Evolutionary conservation across 2,888 invertebrate genomes (phyloP).

Genomic region (Macrosoma leucophasiata): DNA sequence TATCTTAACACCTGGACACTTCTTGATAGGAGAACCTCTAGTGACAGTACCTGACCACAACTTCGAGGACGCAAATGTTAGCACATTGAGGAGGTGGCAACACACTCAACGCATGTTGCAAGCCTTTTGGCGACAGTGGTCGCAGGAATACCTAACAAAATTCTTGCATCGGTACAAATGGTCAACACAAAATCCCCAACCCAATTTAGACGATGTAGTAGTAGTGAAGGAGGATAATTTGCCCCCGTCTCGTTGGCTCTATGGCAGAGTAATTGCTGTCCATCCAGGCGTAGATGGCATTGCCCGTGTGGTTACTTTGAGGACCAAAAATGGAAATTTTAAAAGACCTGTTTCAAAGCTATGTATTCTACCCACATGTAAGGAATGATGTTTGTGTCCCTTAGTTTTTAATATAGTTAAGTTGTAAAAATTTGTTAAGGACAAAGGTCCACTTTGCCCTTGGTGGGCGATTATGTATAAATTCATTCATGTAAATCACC

Average conservation of each 20-base stretch:
- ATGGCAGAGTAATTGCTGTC: conserved; percentile 15
- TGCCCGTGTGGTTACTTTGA: conserved; percentile 9
- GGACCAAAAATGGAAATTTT: conserved; percentile 6
- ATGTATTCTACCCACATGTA: conserved; percentile 2
- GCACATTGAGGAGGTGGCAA: conserved; percentile 19
- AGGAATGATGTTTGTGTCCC: no score
- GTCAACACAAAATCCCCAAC: conserved; percentile 11
- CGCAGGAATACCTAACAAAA: conserved; percentile 23
- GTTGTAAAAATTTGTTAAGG: no score
- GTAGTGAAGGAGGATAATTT: conserved; percentile 20
- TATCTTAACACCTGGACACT: conserved; percentile 22
- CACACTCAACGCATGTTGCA: conserved; percentile 24
- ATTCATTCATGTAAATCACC: no score
- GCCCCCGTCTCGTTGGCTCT: conserved; percentile 22
- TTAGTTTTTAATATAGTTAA: no score
- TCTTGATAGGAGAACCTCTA: conserved; percentile 26
- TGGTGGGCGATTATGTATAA: no score
- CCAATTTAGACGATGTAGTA: conserved; percentile 20
- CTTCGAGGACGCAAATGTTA: conserved; percentile 3
- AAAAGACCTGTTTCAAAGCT: conserved; percentile 10
- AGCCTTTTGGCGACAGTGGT: conserved; percentile 27
- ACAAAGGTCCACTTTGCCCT: no score
- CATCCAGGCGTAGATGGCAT: conserved; percentile 8
- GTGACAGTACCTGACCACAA: conserved; percentile 16
- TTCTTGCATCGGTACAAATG: conserved; percentile 22